Evolutionary conservation across 2,797 vertebrate species (phyloP), one percentile per base, ranked within the genome.

Genomic region (Coranthus polyacanthus): DNA sequence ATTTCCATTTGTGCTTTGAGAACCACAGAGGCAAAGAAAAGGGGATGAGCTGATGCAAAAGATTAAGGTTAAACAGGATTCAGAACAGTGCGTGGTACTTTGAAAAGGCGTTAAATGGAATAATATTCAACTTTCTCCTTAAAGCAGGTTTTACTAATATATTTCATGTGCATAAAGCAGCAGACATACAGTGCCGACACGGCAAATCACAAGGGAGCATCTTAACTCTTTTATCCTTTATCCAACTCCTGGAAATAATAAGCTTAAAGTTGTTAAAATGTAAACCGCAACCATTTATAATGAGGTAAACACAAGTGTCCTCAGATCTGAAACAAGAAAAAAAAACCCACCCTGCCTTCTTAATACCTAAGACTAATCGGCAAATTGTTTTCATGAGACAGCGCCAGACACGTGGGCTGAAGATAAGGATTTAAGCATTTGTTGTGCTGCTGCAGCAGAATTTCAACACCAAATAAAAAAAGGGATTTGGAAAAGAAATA

Each of bases 401-500:
- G 54, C 71, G 72, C 78, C 71, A 80, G 78, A 81, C 64, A 79
- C 7, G 64, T 76, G 59, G 87, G 75, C 68, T 65, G 77, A 17
- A 53, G 64, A 75, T 70, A 66, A 66, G 54, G 63, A 84, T 81
- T 67, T 55, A 6, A 73, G 56, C 56, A 73, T 78, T 79, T 84
- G 55, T 75, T 84, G n/a, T n/a, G n/a, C 76, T 68, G 45, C 41
- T 64, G 53, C 26, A 42, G 56, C 17, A 76, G 62, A 72, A 71
- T 21, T 66, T 3, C 15, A 49, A 46, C 53, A 18, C 5, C 41
- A 37, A 60, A n/a, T n/a, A n/a, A 55, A 41, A 60, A 41, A 17
- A 22, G 60, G 49, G 42, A 41, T 21, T 51, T 65, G 43, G 17
- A 42, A 34, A 64, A 66, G 39, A 49, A 69, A 76, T 26, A 18